Base-by-base conservation (phyloP, 92 coral and sea anemone species). In the Paragorgia papillata region DNA sequence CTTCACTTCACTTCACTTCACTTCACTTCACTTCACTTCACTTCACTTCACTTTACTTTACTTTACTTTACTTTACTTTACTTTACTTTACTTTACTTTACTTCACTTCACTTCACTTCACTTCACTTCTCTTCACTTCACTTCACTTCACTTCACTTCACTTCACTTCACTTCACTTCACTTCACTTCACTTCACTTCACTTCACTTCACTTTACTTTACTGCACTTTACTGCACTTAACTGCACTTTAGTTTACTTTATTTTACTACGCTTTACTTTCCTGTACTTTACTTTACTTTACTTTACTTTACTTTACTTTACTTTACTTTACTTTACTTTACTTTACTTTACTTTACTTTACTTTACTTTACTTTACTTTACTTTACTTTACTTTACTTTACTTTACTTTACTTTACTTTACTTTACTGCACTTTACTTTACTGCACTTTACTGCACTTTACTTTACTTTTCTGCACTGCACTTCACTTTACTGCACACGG, bases 141-240 rank as follows among this genome's bases (percentile, higher is more conserved):
- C 55, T n/a, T 24, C 25, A 9, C 55, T 19, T 31, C 48, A 22
- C 54, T 18, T 37, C 10, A 37, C 43, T 37, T 37, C 10, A 37
- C 27, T 67, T 15, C 55, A 67, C 8, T 68, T 2, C 19, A 15
- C 29, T 46, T 41, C 51, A 76, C 73, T 50, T 51, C 25, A 53
- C 59, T 3, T 20, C 68, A 61, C 40, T 28, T 20, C 37, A 61
- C 37, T 28, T 20, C 37, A 61, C 40, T 61, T 20, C n/a, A 61
- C 68, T 61, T 28, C 68, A 61, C 40, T 61, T 28, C n/a, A 61
- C 39, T 25, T 28, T 37, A 61, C 68, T 28, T 57, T 17, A 25
- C 33, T 57, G 14, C 27, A 57, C 64, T 57, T 20, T 33, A 57
- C 64, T 57, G 2, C 64, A 57, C 64, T 19, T 33, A 19, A 57